Evolutionary conservation across 2,888 invertebrate genomes (phyloP).

Genomic region (Limnephilus rhombicus): DNA sequence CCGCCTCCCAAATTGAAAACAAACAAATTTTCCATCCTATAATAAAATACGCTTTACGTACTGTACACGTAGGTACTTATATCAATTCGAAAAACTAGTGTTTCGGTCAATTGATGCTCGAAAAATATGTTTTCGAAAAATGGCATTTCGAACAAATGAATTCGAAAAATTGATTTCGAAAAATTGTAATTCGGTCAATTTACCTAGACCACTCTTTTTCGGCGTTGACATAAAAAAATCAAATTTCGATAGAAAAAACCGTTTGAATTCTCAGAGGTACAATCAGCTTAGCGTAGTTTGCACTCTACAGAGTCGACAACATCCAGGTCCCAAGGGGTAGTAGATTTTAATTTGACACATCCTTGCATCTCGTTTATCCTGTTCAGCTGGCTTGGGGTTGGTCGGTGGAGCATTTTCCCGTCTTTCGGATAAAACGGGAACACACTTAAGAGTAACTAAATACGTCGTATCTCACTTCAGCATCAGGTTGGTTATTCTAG

Average conservation of each 20-base stretch:
- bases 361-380: not conserved
- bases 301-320: not conserved
- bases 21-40: too few species aligned
- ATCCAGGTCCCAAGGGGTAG: not conserved
- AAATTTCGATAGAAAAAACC: not conserved
- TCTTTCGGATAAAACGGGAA: not conserved
- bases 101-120: too few species aligned
- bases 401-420: not conserved
- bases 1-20: too few species aligned
- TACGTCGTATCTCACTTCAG: not conserved
- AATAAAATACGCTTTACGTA: too few species aligned
- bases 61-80: too few species aligned
- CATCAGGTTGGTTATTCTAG: not conserved
- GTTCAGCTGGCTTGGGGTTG: not conserved
- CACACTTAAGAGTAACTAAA: not conserved
- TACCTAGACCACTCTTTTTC: too few species aligned
- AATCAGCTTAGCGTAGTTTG: not conserved
- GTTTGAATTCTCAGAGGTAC: not conserved
- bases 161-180: too few species aligned
- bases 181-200: too few species aligned
- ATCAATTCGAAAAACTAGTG: too few species aligned
- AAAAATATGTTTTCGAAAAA: too few species aligned
- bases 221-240: too few species aligned
- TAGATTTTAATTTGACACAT: not conserved
- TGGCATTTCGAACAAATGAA: too few species aligned